Conservation (phyloP, 92 coral and sea anemone genomes). For the Zoanthus sansibaricus region DNA sequence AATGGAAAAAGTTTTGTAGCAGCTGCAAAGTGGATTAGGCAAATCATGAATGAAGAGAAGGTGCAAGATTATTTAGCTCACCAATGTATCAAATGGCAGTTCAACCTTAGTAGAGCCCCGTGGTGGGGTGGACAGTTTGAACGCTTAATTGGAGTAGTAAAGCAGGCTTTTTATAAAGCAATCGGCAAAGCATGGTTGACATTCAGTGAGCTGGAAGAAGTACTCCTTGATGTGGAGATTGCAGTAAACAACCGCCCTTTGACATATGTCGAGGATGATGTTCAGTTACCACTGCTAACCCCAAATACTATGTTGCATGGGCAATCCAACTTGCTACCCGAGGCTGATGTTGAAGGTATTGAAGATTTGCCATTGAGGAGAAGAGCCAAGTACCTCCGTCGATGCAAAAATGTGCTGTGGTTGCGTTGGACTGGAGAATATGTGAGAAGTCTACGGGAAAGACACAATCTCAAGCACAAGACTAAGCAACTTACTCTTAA, state of each 20-base stretch:
- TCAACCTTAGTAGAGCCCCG: conserved; percentile 67
- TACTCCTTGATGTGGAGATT: background rate
- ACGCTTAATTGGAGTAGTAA: background rate
- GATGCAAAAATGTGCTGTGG: background rate
- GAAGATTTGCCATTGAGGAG: background rate
- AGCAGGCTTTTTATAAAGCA: conserved; percentile 42
- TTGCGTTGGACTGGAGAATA: background rate
- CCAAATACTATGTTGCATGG: background rate
- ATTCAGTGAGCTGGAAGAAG: no score
- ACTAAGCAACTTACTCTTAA: background rate
- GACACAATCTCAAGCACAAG: conserved; percentile 1
- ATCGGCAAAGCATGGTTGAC: background rate
- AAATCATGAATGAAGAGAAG: conserved; percentile 52
- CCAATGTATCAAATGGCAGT: conserved; percentile 61
- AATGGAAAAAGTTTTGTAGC: conserved; percentile 52
- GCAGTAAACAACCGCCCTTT: background rate
- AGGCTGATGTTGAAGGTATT: background rate
- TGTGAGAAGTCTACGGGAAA: background rate
- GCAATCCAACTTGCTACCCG: background rate
- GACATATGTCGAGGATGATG: background rate
- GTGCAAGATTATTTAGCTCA: conserved; percentile 48
- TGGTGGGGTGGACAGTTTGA: conserved; percentile 53
- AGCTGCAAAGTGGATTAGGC: conserved; percentile 22
- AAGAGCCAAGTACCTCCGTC: background rate
- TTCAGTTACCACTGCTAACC: background rate